phyloP scores from a whole-genome alignment of 2,888 invertebrate genomes.

The Oscheius myriophilus region DNA sequence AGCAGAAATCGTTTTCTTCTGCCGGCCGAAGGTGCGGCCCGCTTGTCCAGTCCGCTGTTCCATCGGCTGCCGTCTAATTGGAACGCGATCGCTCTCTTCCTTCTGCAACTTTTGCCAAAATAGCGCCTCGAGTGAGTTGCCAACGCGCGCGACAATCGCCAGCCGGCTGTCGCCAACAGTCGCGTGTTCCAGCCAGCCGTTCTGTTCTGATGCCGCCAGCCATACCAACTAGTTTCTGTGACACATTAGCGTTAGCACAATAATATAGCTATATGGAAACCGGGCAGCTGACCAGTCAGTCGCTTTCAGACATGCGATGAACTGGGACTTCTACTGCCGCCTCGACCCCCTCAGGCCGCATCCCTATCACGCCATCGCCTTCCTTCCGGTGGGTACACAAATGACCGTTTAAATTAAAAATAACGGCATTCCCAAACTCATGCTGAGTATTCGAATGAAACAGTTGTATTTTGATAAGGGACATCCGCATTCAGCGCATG shows the following conservation, averaged over 20 bases:
- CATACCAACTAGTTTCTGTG: slow-evolving; percentile 19
- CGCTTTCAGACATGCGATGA: slow-evolving; percentile 21
- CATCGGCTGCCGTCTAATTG: slow-evolving; percentile 21
- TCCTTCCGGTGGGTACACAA: too few relatives aligned
- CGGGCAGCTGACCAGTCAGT: slow-evolving; percentile 7
- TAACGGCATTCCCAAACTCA: too few relatives aligned
- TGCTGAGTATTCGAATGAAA: too few relatives aligned
- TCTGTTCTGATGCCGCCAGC: not conserved
- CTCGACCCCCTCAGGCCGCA: too few relatives aligned
- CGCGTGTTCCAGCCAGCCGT: slow-evolving; percentile 11
- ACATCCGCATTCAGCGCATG: too few relatives aligned
- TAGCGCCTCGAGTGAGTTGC: not conserved
- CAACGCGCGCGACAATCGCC: not conserved
- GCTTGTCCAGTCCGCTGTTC: slow-evolving; percentile 22
- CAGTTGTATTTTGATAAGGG: too few relatives aligned
- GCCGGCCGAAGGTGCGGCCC: slow-evolving; percentile 16
- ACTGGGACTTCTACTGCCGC: slow-evolving; percentile 14
- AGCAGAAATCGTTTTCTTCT: slow-evolving; percentile 26
- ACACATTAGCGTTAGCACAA: slow-evolving; percentile 22
- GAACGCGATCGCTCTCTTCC: slow-evolving; percentile 18
- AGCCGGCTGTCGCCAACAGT: not conserved
- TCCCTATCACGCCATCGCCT: too few relatives aligned
- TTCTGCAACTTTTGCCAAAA: not conserved
- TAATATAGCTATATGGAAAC: slow-evolving; percentile 12
- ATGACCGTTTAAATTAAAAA: too few relatives aligned